Conservation (phyloP, 2,797 vertebrate species). For the Antennarius maculatus region DNA sequence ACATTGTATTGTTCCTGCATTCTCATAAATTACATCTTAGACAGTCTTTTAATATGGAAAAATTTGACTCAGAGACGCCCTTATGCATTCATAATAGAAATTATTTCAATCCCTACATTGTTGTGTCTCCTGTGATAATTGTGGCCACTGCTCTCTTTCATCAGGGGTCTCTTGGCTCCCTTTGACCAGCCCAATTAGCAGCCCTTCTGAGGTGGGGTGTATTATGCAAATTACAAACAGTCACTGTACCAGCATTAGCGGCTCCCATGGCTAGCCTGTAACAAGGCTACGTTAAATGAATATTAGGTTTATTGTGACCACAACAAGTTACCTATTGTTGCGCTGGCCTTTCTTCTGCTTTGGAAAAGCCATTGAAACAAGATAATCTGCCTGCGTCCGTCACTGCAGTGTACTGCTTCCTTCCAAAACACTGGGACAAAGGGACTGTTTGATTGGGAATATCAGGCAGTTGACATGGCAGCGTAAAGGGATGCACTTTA, state of each 20-base stretch:
- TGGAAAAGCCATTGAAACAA: constrained; percentile 82
- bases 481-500: constrained; percentile 70
- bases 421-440: constrained; percentile 76
- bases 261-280: constrained; percentile 55
- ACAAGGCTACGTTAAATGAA: constrained; percentile 74
- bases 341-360: constrained; percentile 71
- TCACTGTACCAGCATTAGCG: constrained; percentile 72
- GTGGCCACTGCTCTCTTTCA: constrained; percentile 58
- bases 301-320: constrained; percentile 80
- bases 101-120: constrained; percentile 77
- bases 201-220: constrained; percentile 57
- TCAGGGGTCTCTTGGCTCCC: constrained; percentile 49
- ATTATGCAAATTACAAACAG: constrained; percentile 74
- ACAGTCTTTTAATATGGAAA: constrained; percentile 16
- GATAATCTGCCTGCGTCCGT: constrained; percentile 82
- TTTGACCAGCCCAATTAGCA: constrained; percentile 71
- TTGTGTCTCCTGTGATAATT: constrained; percentile 68
- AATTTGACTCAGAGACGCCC: constrained; percentile 37
- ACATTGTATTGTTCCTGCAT: constrained; percentile 3
- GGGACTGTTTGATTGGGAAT: constrained; percentile 76
- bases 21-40: not conserved
- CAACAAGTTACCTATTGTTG: constrained; percentile 86
- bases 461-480: constrained; percentile 72
- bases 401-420: constrained; percentile 71
- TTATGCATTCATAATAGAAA: constrained; percentile 52